Evolutionary conservation across 2,888 invertebrate species (phyloP), one percentile per base, ranked within the genome.

Genomic region (Oscheius sp.): DNA sequence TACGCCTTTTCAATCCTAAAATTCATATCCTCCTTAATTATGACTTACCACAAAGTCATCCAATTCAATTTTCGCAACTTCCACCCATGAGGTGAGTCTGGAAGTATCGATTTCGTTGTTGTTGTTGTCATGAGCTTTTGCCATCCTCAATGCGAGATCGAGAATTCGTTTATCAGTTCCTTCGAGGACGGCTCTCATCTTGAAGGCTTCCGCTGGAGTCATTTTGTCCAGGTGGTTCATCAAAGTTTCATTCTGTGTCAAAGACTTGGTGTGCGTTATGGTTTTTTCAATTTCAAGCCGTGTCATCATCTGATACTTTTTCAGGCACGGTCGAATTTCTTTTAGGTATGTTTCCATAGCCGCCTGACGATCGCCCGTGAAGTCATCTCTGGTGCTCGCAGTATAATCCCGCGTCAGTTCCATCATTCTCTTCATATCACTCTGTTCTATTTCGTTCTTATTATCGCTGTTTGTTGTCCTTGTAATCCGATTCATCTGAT

Each of bases 341-440:
- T 25, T 48, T 12, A 48, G 5, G 12, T 48, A 48, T 3, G 3
- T 23, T 5, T 3, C 23, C 48, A 23, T 23, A 23, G 20, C 48
- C 23, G 3, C 12, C 12, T 42, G 42, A 4, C 42, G 4, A 42
- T 42, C 42, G 4, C 42, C 42, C 12, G 4, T 3, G 17, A 6
- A 42, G 4, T 17, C 48, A 5, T 48, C 48, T 12, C 2, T 5
- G 15, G 53, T 31, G 31, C 33, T 53, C 5, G 12, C 53, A 27
- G 33, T 53, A 20, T 53, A 53, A 53, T 10, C 53, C 6, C 20
- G 27, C 4, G 53, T 53, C 27, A 53, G 53, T 31, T 33, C 33
- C 53, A 53, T 53, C 29, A 53, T 33, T 12, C n/a, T 27, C n/a
- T 53, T 6, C 8, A 53, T 3, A 53, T 53, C 53, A n/a, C 25